Conservation (phyloP, 1,140 invertebrate species). For the Atopsyche davidsoni region DNA sequence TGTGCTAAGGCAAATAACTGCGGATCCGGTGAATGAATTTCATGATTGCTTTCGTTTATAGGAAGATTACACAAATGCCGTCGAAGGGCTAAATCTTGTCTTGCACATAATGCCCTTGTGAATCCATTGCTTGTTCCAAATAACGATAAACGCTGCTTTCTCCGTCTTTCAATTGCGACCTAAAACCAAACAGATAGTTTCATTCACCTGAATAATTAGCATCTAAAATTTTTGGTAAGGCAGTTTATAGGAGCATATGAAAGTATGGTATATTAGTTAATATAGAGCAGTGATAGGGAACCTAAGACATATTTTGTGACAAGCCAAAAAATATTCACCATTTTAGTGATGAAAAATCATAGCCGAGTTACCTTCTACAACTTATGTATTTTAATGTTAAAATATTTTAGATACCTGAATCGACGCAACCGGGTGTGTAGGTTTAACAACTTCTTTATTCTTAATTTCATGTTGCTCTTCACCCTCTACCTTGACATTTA, state of each 20-base stretch:
- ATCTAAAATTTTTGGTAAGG: no score
- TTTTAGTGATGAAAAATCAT: no score
- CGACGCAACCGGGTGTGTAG: slow-evolving; percentile 54
- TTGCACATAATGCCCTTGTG: slow-evolving; percentile 56
- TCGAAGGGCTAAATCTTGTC: slow-evolving; percentile 58
- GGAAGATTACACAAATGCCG: slow-evolving; percentile 58
- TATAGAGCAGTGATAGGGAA: no score
- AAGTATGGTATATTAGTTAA: no score
- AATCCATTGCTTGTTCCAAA: slow-evolving; percentile 47
- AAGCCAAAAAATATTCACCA: no score
- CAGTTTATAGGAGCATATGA: no score
- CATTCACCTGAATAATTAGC: neutral
- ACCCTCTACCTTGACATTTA: slow-evolving; percentile 32
- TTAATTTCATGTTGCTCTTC: slow-evolving; percentile 25
- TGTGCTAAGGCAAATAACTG: slow-evolving; percentile 28
- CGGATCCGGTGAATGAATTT: slow-evolving; percentile 33
- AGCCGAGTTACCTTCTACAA: no score
- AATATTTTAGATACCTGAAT: slow-evolving; percentile 54
- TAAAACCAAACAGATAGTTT: slow-evolving; percentile 25
- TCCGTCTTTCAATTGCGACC: slow-evolving; percentile 45
- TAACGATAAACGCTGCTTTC: slow-evolving; percentile 40
- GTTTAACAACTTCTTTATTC: slow-evolving; percentile 9
- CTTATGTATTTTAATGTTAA: no score
- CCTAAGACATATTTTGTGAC: no score
- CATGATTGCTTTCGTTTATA: slow-evolving; percentile 46